Percentiles rank a stretch among this genome's conserved stretches.
Conservation (phyloP, 2,797 vertebrate genomes). For the Iguana delicatissima region DNA sequence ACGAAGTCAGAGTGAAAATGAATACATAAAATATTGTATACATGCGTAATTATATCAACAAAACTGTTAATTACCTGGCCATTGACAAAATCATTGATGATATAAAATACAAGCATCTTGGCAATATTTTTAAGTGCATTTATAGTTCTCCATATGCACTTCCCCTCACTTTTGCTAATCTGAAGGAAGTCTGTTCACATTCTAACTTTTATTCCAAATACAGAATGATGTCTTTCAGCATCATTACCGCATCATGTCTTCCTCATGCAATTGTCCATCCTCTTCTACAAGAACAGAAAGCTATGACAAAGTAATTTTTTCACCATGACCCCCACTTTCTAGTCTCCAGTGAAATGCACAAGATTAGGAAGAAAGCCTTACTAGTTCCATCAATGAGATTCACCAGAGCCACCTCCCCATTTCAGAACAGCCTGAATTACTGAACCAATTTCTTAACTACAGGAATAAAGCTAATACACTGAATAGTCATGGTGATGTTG, state of each 20-base stretch:
- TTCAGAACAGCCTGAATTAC: no score
- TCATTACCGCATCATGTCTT: no score
- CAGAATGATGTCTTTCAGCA: not conserved
- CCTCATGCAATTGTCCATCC: not conserved
- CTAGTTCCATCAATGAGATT: not conserved
- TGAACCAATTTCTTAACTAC: not conserved
- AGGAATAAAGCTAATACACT: not conserved
- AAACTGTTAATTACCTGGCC: no score
- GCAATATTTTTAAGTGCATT: not conserved
- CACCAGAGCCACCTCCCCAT: not conserved
- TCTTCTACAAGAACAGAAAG: no score
- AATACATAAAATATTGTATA: no score
- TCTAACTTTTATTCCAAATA: not conserved
- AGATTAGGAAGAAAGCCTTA: not conserved
- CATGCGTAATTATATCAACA: no score
- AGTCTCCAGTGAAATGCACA: not conserved
- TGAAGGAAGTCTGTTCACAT: not conserved
- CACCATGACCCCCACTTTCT: not conserved
- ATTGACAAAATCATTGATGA: not conserved
- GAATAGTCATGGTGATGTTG: not conserved
- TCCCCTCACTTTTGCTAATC: not conserved
- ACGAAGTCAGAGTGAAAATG: no score
- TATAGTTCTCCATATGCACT: not conserved
- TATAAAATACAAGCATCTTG: not conserved
- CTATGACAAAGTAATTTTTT: not conserved